Evolutionary conservation across 2,888 invertebrate species (phyloP).

Genomic region (Rotaria sp.): DNA sequence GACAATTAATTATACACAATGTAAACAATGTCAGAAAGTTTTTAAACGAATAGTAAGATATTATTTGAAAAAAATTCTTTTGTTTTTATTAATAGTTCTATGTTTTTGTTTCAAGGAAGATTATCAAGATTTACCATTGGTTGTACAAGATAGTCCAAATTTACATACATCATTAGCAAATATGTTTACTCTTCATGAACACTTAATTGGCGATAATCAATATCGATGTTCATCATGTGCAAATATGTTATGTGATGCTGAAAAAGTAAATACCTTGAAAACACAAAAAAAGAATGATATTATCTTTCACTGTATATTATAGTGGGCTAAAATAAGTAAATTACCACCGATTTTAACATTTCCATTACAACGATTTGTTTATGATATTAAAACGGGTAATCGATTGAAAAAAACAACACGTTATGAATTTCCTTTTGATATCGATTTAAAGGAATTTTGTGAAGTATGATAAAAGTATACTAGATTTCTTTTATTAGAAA

Average conservation of each 20-base stretch:
- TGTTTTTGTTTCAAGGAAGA: slow-evolving; percentile 47
- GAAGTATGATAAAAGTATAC: neutral
- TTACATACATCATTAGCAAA: slow-evolving; percentile 48
- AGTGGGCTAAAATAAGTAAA: slow-evolving; percentile 51
- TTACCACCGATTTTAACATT: slow-evolving; percentile 54
- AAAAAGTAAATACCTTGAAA: slow-evolving; percentile 46
- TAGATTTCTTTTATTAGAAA: neutral
- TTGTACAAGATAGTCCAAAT: slow-evolving; percentile 48
- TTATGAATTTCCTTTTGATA: slow-evolving; percentile 51
- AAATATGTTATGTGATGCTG: slow-evolving; percentile 51
- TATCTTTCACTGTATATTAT: slow-evolving; percentile 38
- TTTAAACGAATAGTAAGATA: slow-evolving; percentile 52
- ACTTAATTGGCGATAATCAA: slow-evolving; percentile 53
- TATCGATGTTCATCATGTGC: slow-evolving; percentile 52
- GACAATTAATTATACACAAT: slow-evolving; percentile 53
- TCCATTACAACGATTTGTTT: slow-evolving; percentile 54
- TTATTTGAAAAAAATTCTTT: neutral
- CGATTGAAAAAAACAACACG: slow-evolving; percentile 50
- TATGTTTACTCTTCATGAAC: slow-evolving; percentile 48
- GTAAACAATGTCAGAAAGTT: slow-evolving; percentile 49
- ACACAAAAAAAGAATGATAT: neutral
- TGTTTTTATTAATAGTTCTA: neutral
- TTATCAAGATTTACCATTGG: slow-evolving; percentile 52
- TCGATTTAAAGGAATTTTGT: slow-evolving; percentile 50
- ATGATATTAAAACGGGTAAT: slow-evolving; percentile 48